Conservation (phyloP, 2,888 invertebrate genomes). For the Germaria angustata region DNA sequence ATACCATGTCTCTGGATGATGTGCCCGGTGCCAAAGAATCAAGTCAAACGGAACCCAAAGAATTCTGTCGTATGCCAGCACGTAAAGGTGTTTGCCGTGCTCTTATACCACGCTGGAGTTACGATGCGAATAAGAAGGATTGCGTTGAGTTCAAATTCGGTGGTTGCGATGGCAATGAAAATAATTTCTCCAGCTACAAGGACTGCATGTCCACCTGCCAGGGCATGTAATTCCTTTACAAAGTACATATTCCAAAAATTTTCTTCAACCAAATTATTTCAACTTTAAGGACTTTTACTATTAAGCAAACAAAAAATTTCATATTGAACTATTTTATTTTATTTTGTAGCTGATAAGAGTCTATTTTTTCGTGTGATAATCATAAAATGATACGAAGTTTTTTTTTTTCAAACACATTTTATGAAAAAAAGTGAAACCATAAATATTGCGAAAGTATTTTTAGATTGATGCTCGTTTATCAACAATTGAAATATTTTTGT, state of each 20-base stretch:
- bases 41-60: conserved; percentile 74
- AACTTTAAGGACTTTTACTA: conserved; percentile 23
- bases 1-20: conserved; percentile 77
- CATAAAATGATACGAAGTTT: conserved; percentile 34
- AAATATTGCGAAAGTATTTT: background rate
- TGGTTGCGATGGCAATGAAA: conserved; percentile 82
- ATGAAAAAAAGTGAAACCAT: background rate
- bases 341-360: conserved; percentile 1
- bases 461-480: background rate
- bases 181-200: conserved; percentile 81
- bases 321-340: conserved; percentile 34
- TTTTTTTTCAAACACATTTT: background rate
- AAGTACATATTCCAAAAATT: conserved; percentile 9
- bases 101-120: conserved; percentile 80
- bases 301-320: conserved; percentile 5
- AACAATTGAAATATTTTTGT: conserved; percentile 30
- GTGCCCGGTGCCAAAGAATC: conserved; percentile 72
- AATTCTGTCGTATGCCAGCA: conserved; percentile 78
- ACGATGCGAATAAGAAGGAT: conserved; percentile 80
- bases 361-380: conserved; percentile 44
- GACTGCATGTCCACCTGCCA: conserved; percentile 81
- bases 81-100: conserved; percentile 80
- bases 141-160: conserved; percentile 82
- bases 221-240: conserved; percentile 74
- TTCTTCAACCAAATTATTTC: conserved; percentile 48